These are phyloP conservation scores for Odontophorus gujanensis DNA, from an alignment of 2,113 vertebrate genomes.

Conservation along the genomic window DNA sequence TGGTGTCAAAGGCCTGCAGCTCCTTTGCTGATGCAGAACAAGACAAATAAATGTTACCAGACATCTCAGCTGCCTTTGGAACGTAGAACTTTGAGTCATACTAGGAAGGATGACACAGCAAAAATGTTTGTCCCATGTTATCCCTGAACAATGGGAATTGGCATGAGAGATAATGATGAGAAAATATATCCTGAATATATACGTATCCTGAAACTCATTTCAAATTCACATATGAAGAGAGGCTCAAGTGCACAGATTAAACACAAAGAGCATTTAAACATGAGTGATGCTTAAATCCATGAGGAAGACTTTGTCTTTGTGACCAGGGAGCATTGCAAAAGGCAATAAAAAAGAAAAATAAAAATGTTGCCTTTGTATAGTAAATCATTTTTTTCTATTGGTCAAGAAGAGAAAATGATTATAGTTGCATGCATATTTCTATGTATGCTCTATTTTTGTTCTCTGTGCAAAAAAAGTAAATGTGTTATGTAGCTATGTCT, in stretches of 20 bases:
- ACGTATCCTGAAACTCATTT: neutral
- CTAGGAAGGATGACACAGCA: neutral
- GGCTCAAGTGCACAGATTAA: neutral
- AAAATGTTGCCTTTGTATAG: neutral
- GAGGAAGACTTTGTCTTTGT: neutral
- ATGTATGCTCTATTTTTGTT: neutral
- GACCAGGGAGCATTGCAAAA: neutral
- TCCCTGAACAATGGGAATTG: neutral
- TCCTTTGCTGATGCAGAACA: neutral
- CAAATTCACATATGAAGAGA: fast-evolving
- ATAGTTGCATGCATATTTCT: neutral
- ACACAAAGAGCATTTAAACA: neutral
- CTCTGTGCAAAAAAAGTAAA: neutral
- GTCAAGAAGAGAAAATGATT: neutral
- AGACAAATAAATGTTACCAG: neutral
- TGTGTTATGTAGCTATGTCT: neutral
- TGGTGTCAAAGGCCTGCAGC: neutral
- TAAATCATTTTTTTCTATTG: neutral
- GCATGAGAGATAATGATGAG: neutral
- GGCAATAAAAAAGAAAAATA: neutral
- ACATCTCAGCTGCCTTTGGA: neutral
- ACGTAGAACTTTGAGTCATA: neutral
- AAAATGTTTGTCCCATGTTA: neutral
- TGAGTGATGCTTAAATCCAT: neutral
- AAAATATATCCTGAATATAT: neutral